Evolutionary conservation across 2,888 invertebrate genomes (phyloP), one percentile per base, ranked within the genome.

Genomic region (Cheilosia variabilis): DNA sequence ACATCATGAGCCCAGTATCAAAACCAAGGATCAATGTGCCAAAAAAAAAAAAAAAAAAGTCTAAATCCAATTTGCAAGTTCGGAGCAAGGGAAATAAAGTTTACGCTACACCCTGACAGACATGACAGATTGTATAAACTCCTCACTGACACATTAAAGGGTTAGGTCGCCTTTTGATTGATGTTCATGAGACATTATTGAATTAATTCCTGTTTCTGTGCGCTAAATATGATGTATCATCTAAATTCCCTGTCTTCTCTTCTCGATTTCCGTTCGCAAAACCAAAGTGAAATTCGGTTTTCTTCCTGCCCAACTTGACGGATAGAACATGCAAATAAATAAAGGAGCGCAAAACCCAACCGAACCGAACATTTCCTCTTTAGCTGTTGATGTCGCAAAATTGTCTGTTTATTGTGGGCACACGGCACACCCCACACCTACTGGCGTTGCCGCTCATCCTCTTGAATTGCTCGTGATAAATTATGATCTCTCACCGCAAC

Each of bases 71-170:
- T 79, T 79, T 72, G 17, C n/a, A 58, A 72, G 45, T 53, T 72
- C 43, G 45, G 27, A 27, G 60, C 41, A 34, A 47, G 1, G 68
- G 37, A 62, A 45, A 57, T 63, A 45, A 69, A 63, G 15, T 41
- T 22, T 60, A 13, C 60, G 3, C 37, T 41, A 41, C 50, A 41
- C 45, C 62, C 69, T 47, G 62, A 62, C 69, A 69, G 22, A 69
- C 53, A 69, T 69, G 77, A 78, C 68, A 63, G 77, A 78, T 78
- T 78, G 69, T 62, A 78, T 63, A 78, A 57, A 78, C 69, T 57
- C 55, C 10, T 13, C 47, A 31, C 6, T n/a, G 60, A 77, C 68
- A 77, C 68, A 45, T 60, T 68, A 60, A 68, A 68, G 68, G 60
- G 62, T 50, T 65, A 19, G 72, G 22, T 24, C 10, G 19, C 4